Percentiles rank a stretch among this genome's conserved stretches.
Conservation (phyloP, 92 coral and sea anemone species). For the Plumapathes pennacea region DNA sequence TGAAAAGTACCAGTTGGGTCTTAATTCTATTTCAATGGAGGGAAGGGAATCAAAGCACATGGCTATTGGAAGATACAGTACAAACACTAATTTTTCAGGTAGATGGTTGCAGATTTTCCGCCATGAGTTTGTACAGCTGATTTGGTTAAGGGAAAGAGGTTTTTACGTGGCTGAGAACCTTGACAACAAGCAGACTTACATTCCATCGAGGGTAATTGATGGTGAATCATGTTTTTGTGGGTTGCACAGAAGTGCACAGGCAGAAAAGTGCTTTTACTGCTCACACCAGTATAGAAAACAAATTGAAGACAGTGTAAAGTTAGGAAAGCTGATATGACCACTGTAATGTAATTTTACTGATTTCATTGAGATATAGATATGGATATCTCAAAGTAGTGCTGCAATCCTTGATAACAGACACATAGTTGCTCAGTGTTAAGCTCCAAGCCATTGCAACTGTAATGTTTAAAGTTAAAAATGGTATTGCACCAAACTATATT, state of each 20-base stretch:
- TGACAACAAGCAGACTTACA: slow-evolving; percentile 61
- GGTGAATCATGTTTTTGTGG: slow-evolving; percentile 75
- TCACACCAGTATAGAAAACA: slow-evolving; percentile 47
- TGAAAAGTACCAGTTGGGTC: slow-evolving; percentile 55
- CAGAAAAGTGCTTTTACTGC: slow-evolving; percentile 58
- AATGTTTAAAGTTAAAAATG: too few relatives aligned
- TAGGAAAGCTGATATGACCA: slow-evolving; percentile 60
- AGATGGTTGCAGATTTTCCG: slow-evolving; percentile 65
- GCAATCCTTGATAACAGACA: too few relatives aligned
- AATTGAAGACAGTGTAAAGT: slow-evolving; percentile 52
- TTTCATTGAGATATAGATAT: too few relatives aligned
- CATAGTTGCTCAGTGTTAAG: too few relatives aligned
- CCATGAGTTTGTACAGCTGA: slow-evolving; percentile 57
- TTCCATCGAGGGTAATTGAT: slow-evolving; percentile 58
- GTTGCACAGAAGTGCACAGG: slow-evolving; percentile 25
- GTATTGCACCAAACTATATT: too few relatives aligned
- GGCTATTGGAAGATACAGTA: slow-evolving; percentile 48
- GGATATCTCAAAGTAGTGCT: too few relatives aligned
- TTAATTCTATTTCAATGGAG: slow-evolving; percentile 65
- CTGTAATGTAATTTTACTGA: too few relatives aligned
- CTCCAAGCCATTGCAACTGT: too few relatives aligned
- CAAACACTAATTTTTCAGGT: slow-evolving; percentile 50
- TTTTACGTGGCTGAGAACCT: slow-evolving; percentile 32
- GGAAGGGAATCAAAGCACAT: slow-evolving; percentile 63
- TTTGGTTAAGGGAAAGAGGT: slow-evolving; percentile 62